Evolutionary conservation across 1,140 invertebrate genomes (phyloP).

Genomic region (Drosophila triauraria): DNA sequence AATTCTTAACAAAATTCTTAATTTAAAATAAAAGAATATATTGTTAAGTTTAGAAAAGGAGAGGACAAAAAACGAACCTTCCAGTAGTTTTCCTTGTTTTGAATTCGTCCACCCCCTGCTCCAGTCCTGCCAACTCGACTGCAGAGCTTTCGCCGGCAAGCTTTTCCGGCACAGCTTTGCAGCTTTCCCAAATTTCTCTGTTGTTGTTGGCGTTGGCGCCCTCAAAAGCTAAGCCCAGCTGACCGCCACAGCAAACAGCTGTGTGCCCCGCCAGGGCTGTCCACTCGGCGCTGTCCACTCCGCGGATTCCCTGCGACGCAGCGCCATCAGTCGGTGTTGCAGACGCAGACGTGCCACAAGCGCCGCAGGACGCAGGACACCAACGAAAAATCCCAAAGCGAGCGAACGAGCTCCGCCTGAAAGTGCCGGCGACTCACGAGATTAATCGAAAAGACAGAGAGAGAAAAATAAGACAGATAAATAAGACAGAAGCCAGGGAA

Average conservation of each 20-base stretch:
- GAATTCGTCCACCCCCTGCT: neutral
- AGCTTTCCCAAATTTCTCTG: neutral
- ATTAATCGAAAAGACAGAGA: conserved; percentile 44
- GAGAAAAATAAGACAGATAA: conserved; percentile 12
- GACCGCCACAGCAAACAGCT: neutral
- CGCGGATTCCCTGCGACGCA: neutral
- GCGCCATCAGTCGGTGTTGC: conserved; percentile 72
- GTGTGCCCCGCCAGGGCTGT: conserved; percentile 18
- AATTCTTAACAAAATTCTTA: too few species aligned
- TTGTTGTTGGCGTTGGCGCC: conserved; percentile 7
- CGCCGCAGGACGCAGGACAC: conserved; percentile 36
- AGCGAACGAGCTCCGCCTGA: neutral
- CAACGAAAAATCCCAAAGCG: neutral
- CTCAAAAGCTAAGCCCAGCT: conserved; percentile 34
- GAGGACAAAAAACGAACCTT: too few species aligned
- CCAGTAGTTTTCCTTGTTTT: neutral
- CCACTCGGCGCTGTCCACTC: conserved; percentile 48
- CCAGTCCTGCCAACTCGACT: conserved; percentile 21
- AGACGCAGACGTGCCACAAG: conserved; percentile 74
- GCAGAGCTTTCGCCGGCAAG: neutral
- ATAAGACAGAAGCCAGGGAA: neutral
- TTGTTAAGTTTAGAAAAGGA: too few species aligned
- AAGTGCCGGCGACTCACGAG: conserved; percentile 12
- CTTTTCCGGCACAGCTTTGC: neutral
- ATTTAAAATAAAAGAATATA: too few species aligned